Base-by-base conservation (phyloP, 2,113 vertebrate genomes). In the Psittacus erithacus region DNA sequence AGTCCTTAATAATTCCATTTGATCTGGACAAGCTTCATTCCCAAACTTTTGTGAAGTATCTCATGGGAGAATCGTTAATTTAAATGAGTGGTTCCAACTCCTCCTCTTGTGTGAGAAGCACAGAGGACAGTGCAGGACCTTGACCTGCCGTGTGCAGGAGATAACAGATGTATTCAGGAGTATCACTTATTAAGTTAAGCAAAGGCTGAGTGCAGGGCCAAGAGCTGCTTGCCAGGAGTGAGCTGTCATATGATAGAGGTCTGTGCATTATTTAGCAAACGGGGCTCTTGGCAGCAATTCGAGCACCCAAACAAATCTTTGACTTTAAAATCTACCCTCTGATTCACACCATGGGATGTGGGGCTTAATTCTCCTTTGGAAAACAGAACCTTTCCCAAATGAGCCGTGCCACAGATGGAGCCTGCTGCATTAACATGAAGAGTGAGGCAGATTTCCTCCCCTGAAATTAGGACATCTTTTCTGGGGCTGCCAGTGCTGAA, bases 381-480 rank as follows among this genome's bases (percentile, higher is more conserved):
- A n/a, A 86, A 24, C 38, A 62, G 52, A 77, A 38, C 65, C 76
- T 52, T 95, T 93, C 86, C 78, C 59, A 69, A 39, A 69, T 49
- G 41, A 88, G 52, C 82, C 1, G 1, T 90, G 82, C 68, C 68
- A 15, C 82, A 67, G 86, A 83, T 63, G 88, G 75, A 90, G 59
- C 71, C 86, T 7, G 1, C 91, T 86, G 69, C 92, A 86, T 83
- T 83, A 70, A 74, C 60, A 11, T 38, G 82, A 82, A 57, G 60
- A 88, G 86, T 10, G 63, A 86, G 86, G 85, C 88, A 93, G 68
- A 75, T 90, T 94, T 94, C 82, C 82, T 93, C 78, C 90, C 88
- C 92, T 5, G 16, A 92, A 96, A 94, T 93, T 27, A 92, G 96
- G 95, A 59, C 94, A 74, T 83, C 79, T 83, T 92, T 93, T 96